Percentiles rank a stretch among this genome's conserved stretches.
Conservation (phyloP, 1,140 invertebrate genomes). For the Teleopsis dalmanni region DNA sequence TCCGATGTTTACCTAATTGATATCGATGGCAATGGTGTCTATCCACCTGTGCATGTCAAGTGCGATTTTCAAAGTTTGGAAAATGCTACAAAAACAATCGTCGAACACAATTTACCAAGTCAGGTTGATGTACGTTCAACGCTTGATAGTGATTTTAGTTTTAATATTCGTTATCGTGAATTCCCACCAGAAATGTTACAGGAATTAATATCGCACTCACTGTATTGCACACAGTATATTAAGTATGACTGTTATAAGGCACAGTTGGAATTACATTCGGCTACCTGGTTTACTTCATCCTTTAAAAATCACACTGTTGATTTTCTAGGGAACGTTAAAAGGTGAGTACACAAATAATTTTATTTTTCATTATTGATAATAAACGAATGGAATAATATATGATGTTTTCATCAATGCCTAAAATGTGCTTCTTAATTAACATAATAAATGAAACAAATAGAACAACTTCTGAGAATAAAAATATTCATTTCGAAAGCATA, state of each 20-base stretch:
- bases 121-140: slow-evolving; percentile 78
- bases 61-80: slow-evolving; percentile 83
- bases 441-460: too few relatives aligned
- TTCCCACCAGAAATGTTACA: slow-evolving; percentile 85
- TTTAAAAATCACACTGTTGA: slow-evolving; percentile 68
- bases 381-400: too few relatives aligned
- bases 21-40: slow-evolving; percentile 86
- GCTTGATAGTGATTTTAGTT: slow-evolving; percentile 67
- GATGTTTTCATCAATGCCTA: too few relatives aligned
- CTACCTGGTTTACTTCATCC: slow-evolving; percentile 84
- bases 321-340: slow-evolving; percentile 75
- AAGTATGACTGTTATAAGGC: slow-evolving; percentile 88
- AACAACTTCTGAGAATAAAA: too few relatives aligned
- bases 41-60: slow-evolving; percentile 80
- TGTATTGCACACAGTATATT: slow-evolving; percentile 82
- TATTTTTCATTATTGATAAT: too few relatives aligned
- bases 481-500: too few relatives aligned
- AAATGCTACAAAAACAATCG: slow-evolving; percentile 80
- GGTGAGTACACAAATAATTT: too few relatives aligned
- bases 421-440: too few relatives aligned
- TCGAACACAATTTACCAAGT: slow-evolving; percentile 85
- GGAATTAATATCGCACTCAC: slow-evolving; percentile 78
- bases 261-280: slow-evolving; percentile 75
- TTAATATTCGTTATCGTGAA: slow-evolving; percentile 78
- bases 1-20: slow-evolving; percentile 86